A percentile compares a stretch with the other conserved stretches of the same genome.
These are phyloP conservation scores for Phylloscopus whistleri DNA, from an alignment of 2,113 vertebrate species.

Conservation along the genomic window DNA sequence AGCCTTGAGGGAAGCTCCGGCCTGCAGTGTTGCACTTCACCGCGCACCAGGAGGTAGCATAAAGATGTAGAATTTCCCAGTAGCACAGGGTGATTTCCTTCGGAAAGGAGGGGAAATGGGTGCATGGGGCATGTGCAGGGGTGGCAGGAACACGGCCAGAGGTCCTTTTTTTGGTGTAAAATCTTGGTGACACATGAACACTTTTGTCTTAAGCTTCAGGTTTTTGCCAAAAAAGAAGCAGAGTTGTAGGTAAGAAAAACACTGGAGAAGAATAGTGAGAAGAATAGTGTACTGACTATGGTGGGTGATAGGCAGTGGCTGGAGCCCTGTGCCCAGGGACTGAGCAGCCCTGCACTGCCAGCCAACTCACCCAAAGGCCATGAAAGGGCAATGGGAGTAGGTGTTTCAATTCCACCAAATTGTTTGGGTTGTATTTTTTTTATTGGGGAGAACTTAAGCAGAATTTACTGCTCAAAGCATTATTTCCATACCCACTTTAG, in stretches of 20 bases:
- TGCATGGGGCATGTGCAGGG: rapidly evolving
- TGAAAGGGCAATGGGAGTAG: background rate
- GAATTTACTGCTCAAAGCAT: background rate
- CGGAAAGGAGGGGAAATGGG: background rate
- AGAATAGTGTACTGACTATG: background rate
- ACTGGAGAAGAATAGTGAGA: background rate
- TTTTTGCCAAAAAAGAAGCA: background rate
- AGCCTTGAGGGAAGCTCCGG: background rate
- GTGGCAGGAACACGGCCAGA: background rate
- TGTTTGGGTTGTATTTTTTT: background rate
- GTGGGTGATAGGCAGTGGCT: too few species aligned
- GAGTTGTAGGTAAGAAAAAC: background rate
- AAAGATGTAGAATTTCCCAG: background rate
- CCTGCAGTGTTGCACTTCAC: background rate
- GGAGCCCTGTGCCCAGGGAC: rapidly evolving
- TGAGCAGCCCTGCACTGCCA: background rate
- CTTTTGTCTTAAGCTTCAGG: background rate
- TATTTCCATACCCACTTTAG: background rate
- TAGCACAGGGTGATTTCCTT: rapidly evolving
- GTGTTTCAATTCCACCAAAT: rapidly evolving
- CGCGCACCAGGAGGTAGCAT: background rate
- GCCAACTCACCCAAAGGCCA: rapidly evolving
- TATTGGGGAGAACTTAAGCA: background rate
- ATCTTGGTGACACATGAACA: background rate
- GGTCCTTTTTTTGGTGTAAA: background rate